Evolutionary conservation across 2,888 invertebrate genomes (phyloP).

Genomic region (Pollenia amentaria): DNA sequence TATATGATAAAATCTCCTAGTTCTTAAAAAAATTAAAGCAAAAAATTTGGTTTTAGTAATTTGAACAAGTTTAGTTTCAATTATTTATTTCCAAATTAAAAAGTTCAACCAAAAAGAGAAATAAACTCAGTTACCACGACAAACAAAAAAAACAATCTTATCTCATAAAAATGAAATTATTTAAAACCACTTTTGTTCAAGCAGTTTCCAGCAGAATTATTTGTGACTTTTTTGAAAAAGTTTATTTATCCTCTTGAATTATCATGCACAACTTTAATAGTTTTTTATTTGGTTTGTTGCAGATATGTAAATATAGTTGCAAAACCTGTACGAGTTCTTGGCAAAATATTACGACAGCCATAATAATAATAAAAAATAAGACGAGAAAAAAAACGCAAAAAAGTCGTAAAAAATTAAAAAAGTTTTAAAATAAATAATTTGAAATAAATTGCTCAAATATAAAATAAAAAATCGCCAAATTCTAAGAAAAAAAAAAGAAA

Average conservation of each 20-base stretch:
- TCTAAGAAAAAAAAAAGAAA: no score
- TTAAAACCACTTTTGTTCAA: slow-evolving; percentile 28
- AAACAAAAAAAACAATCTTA: neutral
- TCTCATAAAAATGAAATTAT: slow-evolving; percentile 44
- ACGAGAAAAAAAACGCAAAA: neutral
- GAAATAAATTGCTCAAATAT: no score
- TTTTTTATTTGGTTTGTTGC: slow-evolving; percentile 10
- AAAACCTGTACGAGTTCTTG: slow-evolving; percentile 14
- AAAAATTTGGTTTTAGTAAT: slow-evolving; percentile 6
- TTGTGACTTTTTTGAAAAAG: slow-evolving; percentile 31
- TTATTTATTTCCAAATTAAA: neutral
- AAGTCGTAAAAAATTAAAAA: no score
- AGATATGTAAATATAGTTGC: slow-evolving; percentile 5
- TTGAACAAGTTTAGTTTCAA: slow-evolving; percentile 17
- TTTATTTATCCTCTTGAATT: slow-evolving; percentile 57
- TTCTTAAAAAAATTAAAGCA: slow-evolving; percentile 32
- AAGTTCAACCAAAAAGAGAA: slow-evolving; percentile 1
- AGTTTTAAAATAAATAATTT: no score
- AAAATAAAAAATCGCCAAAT: no score
- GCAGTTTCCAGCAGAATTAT: slow-evolving; percentile 31
- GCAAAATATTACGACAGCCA: slow-evolving; percentile 18
- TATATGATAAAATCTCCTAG: slow-evolving; percentile 51
- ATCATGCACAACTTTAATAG: slow-evolving; percentile 44
- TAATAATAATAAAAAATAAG: neutral
- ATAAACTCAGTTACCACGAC: neutral